phyloP scores from a whole-genome alignment of 2,888 invertebrate species.

The Choristoneura rosaceana region DNA sequence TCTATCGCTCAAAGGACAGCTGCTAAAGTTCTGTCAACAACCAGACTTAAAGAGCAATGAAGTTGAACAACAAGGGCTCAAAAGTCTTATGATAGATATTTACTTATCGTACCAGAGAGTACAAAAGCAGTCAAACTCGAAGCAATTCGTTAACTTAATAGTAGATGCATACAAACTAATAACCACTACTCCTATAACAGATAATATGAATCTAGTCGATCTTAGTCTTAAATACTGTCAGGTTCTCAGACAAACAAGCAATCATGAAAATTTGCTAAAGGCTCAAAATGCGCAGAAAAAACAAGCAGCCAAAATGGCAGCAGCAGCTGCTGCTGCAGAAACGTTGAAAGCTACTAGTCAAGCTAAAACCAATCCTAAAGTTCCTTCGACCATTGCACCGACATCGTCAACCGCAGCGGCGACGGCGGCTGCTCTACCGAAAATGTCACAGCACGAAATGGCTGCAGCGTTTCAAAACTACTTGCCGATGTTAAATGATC shows the following conservation, averaged over 20 bases:
- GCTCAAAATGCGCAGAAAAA: constrained; percentile 72
- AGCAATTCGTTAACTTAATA: constrained; percentile 87
- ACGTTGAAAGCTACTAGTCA: constrained; percentile 51
- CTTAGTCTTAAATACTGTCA: constrained; percentile 90
- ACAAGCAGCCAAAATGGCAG: constrained; percentile 59
- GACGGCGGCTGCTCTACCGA: constrained; percentile 59
- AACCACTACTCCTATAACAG: constrained; percentile 86
- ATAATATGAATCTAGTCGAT: constrained; percentile 87
- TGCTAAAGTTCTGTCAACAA: constrained; percentile 83
- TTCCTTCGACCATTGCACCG: constrained; percentile 46
- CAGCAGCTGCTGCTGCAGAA: constrained; percentile 49
- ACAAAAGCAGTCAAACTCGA: constrained; percentile 86
- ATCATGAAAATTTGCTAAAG: constrained; percentile 69
- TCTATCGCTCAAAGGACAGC: constrained; percentile 88
- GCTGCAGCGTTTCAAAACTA: constrained; percentile 73
- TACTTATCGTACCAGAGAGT: constrained; percentile 89
- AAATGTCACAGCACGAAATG: constrained; percentile 72
- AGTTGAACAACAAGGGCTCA: constrained; percentile 78
- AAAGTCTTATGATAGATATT: constrained; percentile 83
- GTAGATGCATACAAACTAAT: constrained; percentile 90
- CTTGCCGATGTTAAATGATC: constrained; percentile 72
- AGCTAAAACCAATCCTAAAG: constrained; percentile 60
- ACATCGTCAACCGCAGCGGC: constrained; percentile 48
- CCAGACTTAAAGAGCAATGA: constrained; percentile 76
- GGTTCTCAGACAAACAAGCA: constrained; percentile 86